Evolutionary conservation across 1,140 invertebrate genomes (phyloP), one percentile per base, ranked within the genome.

Genomic region (Papilio xuthus): DNA sequence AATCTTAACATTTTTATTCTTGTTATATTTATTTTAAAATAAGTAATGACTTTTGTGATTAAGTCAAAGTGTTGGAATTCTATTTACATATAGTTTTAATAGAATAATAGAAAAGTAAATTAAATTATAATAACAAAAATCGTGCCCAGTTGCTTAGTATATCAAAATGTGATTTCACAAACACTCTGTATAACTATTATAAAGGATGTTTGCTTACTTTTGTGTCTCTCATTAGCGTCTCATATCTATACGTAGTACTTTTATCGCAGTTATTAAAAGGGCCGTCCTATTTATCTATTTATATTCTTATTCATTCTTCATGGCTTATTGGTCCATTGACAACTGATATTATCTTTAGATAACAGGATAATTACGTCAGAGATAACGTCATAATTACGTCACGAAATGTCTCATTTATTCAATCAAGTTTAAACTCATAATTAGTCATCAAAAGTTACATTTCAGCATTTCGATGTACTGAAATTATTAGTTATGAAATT

Each of bases 351-450:
- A 67, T 67, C 60, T 23, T 12, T 15, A 28, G 26, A 67, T 67
- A 67, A 67, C 26, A 12, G 7, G n/a, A 67, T 8, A 32, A 32
- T 67, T 67, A 67, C 60, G 60, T 67, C 60, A 67, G n/a, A 28
- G 26, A 67, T 67, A 67, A 67, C 26, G 13, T 8, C 10, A 67
- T 8, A 32, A 32, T 67, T 67, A 67, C 60, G 60, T 67, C 60
- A 67, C 26, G 15, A 28, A 32, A 10, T 67, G 15, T 67, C 60
- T 67, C 4, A 67, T 28, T 67, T 28, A 13, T 32, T 67, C 60
- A 10, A 60, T 60, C 56, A 60, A 26, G 23, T 23, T 60, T 12
- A 26, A 60, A 60, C 23, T 9, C 18, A 18, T 50, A 47, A 15
- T 47, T 47, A 50, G 47, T 18, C 4, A 37, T 37, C 32, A 37